Percentiles rank a stretch among this genome's conserved stretches.
Conservation (phyloP, 2,888 invertebrate species). For the Cremastobaeus sp. region DNA sequence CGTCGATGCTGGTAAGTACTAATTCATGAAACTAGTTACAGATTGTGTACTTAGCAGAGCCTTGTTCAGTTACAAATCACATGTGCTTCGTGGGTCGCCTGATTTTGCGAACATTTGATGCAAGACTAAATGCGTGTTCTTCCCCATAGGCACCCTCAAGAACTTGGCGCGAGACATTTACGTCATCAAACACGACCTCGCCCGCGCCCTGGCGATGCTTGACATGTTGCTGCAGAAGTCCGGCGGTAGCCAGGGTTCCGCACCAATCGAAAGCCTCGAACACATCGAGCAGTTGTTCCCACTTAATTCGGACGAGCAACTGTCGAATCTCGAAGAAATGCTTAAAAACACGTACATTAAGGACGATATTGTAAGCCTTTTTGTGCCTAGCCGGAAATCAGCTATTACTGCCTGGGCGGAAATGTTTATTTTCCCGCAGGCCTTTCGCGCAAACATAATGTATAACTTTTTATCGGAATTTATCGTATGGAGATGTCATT, state of each 20-base stretch:
- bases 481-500: too few species aligned
- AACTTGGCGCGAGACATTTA: constrained; percentile 39
- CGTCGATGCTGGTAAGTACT: constrained; percentile 29
- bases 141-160: constrained; percentile 38
- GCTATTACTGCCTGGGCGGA: too few species aligned
- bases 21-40: constrained; percentile 32
- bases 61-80: constrained; percentile 19
- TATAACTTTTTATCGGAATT: too few species aligned
- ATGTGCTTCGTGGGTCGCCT: constrained; percentile 57
- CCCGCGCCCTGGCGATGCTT: constrained; percentile 51
- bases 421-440: too few species aligned
- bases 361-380: constrained; percentile 50
- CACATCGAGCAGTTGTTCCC: constrained; percentile 51
- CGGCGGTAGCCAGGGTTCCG: constrained; percentile 11
- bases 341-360: constrained; percentile 51
- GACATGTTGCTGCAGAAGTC: constrained; percentile 46
- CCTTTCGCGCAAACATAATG: too few species aligned
- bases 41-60: constrained; percentile 24
- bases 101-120: constrained; percentile 25
- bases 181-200: constrained; percentile 45
- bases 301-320: constrained; percentile 41
- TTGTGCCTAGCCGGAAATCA: not conserved
- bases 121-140: constrained; percentile 14
- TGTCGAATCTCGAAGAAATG: constrained; percentile 50
- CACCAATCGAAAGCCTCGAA: constrained; percentile 43